Conservation (phyloP, 37 sponge, comb jelly and placozoan genomes). For the Chondrilla cf. caribensis region DNA sequence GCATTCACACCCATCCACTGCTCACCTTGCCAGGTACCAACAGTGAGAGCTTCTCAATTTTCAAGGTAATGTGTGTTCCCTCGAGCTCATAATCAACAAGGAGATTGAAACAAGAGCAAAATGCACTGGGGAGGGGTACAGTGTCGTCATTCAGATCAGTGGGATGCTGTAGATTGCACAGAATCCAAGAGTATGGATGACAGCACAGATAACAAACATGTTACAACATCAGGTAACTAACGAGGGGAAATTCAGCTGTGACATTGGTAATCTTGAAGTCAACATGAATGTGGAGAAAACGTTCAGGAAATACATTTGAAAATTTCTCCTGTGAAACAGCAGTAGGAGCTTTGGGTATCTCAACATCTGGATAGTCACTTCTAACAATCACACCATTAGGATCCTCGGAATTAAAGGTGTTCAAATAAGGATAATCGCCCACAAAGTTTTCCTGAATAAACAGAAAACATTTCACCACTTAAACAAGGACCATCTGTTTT, state of each 20-base stretch:
- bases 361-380: neutral
- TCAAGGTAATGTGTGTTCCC: neutral
- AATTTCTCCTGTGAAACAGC: neutral
- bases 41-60: neutral
- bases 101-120: slow-evolving; percentile 6
- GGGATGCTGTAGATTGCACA: neutral
- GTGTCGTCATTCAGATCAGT: neutral
- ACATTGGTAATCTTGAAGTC: slow-evolving; percentile 49
- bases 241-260: slow-evolving; percentile 72
- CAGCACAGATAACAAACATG: neutral
- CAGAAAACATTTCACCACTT: too few relatives aligned
- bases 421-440: slow-evolving; percentile 57
- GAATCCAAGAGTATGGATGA: neutral
- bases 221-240: slow-evolving; percentile 18
- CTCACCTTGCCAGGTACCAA: slow-evolving; percentile 25
- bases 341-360: neutral
- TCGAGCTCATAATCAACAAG: slow-evolving; percentile 5
- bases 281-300: slow-evolving; percentile 47
- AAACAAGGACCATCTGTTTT: too few relatives aligned
- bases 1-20: too few relatives aligned
- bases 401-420: slow-evolving; percentile 34
- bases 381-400: neutral
- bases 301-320: neutral
- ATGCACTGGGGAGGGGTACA: slow-evolving; percentile 2
- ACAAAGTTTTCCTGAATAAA: slow-evolving; percentile 61